Percentiles rank a stretch among this genome's conserved stretches.
Evolutionary conservation across 2,113 vertebrate species (phyloP).

Genomic region (Paramisgurnus dabryanus): DNA sequence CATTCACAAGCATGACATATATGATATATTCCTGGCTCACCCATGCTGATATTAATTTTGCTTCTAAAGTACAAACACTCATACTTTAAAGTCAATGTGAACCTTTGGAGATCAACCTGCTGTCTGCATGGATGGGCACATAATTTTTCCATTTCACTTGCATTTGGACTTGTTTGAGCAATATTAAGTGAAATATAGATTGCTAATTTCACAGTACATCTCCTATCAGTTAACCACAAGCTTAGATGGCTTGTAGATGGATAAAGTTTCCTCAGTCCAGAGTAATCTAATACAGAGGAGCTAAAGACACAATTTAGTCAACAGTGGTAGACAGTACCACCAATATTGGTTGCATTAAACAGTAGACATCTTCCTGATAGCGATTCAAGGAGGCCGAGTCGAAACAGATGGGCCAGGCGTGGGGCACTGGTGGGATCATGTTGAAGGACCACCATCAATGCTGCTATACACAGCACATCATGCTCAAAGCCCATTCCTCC

Average conservation of each 20-base stretch:
- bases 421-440: slow-evolving; percentile 68
- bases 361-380: slow-evolving; percentile 70
- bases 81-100: slow-evolving; percentile 14
- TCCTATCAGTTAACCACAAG: background rate
- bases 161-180: background rate
- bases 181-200: too few species aligned
- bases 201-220: background rate
- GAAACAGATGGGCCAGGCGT: slow-evolving; percentile 74
- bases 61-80: background rate
- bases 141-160: background rate
- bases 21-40: slow-evolving; percentile 21
- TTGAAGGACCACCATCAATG: slow-evolving; percentile 77
- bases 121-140: background rate
- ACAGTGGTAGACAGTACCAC: slow-evolving; percentile 34
- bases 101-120: background rate
- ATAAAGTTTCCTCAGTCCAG: background rate
- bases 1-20: slow-evolving; percentile 10
- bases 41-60: slow-evolving; percentile 21
- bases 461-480: slow-evolving; percentile 69
- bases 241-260: background rate
- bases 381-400: slow-evolving; percentile 68
- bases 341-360: slow-evolving; percentile 60
- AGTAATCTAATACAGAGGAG: background rate
- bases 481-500: slow-evolving; percentile 64
- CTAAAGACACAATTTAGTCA: background rate